Evolutionary conservation across 2,888 invertebrate species (phyloP), one percentile per base, ranked within the genome.

Genomic region (Tetramorium bicarinatum): DNA sequence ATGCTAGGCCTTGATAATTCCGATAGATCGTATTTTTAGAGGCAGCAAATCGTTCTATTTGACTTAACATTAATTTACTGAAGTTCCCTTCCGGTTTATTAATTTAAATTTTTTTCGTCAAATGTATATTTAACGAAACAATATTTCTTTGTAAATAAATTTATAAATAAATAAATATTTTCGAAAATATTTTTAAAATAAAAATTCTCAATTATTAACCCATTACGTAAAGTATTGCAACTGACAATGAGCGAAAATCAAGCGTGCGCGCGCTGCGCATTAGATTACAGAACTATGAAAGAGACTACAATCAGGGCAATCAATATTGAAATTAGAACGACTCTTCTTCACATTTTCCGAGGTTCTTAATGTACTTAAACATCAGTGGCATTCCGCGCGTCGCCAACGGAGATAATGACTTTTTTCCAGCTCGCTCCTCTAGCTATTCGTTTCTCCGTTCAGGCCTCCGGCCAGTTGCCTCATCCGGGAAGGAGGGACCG

Each of bases 401-500:
- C 82, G 54, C 69, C 83, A 79, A 13, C 66, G 62, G 74, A 34
- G 69, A 80, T 85, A 86, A 86, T 74, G 83, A 85, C 85, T 84
- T 87, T 77, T 83, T 86, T 81, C 66, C 71, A 61, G 21, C 69
- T 66, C 52, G 64, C 29, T 56, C 61, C 64, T 38, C 38, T 13
- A 21, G 7, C 54, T 85, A 34, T 87, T 47, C 84, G 83, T 77
- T 74, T 80, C 85, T 62, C 54, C 72, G 81, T 75, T 76, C 72
- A 86, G 87, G 86, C 82, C 81, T 77, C 86, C 56, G 79, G 80
- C 72, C 85, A 87, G 89, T 92, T 92, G 91, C 93, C 75, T 91
- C 92, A 92, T 92, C 91, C 91, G 93, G 87, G 90, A 91, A 92
- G 91, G 89, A 89, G 90, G 88, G 86, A 87, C 91, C 87, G 87